phyloP scores from a whole-genome alignment of 2,113 vertebrate species.

The Nannospalax galili region DNA sequence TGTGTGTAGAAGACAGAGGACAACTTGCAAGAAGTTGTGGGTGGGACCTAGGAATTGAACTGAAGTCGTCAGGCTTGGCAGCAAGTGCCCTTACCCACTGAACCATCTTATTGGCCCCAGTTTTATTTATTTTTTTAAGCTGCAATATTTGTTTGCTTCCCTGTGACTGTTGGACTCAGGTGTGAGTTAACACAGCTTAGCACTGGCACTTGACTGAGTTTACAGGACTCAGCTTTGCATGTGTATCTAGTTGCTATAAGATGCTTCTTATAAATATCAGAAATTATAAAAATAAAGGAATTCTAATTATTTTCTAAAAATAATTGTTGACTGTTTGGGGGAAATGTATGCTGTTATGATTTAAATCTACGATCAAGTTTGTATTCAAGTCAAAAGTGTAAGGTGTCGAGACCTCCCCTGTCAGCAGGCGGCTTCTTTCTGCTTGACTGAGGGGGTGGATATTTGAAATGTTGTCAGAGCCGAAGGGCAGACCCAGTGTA shows the following conservation, averaged over 20 bases:
- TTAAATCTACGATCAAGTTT: rapidly evolving
- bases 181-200: background rate
- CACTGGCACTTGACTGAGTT: background rate
- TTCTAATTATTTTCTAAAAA: background rate
- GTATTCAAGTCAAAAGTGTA: background rate
- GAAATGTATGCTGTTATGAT: background rate
- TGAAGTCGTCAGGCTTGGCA: too few species aligned
- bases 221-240: background rate
- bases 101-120: too few species aligned
- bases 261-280: background rate
- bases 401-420: too few species aligned
- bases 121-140: background rate
- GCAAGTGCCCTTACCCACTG: too few species aligned
- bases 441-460: background rate
- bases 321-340: background rate
- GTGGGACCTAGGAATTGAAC: too few species aligned
- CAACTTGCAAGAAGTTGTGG: too few species aligned
- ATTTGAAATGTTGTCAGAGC: background rate
- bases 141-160: background rate
- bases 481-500: background rate
- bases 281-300: background rate
- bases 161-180: background rate
- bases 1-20: too few species aligned
- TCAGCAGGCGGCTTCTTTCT: background rate
- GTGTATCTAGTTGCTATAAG: background rate